phyloP scores from a whole-genome alignment of 2,888 invertebrate species.

The Hipparchia sbordonii region DNA sequence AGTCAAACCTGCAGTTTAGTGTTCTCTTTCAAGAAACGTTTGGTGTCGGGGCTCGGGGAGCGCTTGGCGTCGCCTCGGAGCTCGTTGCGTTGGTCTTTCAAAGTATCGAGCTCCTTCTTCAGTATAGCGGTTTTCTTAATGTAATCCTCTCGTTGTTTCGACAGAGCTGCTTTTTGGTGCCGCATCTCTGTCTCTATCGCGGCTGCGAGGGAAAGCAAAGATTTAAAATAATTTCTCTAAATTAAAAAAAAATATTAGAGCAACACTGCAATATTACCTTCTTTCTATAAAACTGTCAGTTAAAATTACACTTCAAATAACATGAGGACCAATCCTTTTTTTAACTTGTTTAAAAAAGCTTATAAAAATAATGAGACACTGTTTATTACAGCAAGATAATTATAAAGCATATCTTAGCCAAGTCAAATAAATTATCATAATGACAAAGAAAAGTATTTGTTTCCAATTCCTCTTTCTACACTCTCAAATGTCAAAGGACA shows the following conservation, averaged over 20 bases:
- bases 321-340: neutral
- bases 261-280: slow-evolving; percentile 39
- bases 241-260: slow-evolving; percentile 36
- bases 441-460: neutral
- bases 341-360: neutral
- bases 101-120: slow-evolving; percentile 89
- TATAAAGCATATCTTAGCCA: too few relatives aligned
- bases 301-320: too few relatives aligned
- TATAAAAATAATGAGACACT: neutral
- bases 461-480: too few relatives aligned
- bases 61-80: slow-evolving; percentile 86
- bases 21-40: slow-evolving; percentile 91
- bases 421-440: neutral
- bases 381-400: neutral
- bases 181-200: slow-evolving; percentile 92
- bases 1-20: slow-evolving; percentile 90
- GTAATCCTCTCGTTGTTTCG: slow-evolving; percentile 92
- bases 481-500: neutral
- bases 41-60: slow-evolving; percentile 89
- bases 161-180: slow-evolving; percentile 90
- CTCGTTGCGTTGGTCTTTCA: slow-evolving; percentile 91
- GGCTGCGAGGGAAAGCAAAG: slow-evolving; percentile 56
- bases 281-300: neutral
- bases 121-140: slow-evolving; percentile 88
- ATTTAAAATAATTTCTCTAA: neutral